Evolutionary conservation across 2,888 invertebrate genomes (phyloP).

Genomic region (Chymomyza procnemis): DNA sequence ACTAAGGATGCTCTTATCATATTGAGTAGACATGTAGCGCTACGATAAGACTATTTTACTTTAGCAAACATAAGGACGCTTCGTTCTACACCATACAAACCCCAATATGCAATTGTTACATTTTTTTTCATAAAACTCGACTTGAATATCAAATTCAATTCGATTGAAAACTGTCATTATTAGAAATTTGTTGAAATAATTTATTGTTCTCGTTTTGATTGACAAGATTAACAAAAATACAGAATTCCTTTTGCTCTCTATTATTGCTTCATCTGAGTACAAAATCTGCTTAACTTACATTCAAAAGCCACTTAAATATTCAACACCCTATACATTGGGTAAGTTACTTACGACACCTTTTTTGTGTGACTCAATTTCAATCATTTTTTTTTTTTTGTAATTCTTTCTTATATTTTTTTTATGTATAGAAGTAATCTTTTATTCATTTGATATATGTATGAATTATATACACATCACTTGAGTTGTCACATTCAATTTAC

Average conservation of each 20-base stretch:
- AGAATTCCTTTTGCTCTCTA: background rate
- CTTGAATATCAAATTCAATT: too few species aligned
- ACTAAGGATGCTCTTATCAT: too few species aligned
- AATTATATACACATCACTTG: conserved; percentile 69
- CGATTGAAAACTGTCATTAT: too few species aligned
- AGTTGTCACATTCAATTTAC: conserved; percentile 67
- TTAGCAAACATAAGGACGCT: too few species aligned
- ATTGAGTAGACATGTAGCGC: too few species aligned
- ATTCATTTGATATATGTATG: conserved; percentile 55
- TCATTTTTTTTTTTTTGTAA: background rate
- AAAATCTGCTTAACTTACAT: background rate
- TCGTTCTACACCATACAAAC: too few species aligned
- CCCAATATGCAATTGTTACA: too few species aligned
- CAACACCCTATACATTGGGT: background rate
- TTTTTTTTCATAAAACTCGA: too few species aligned
- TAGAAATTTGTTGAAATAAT: too few species aligned
- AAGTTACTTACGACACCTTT: background rate
- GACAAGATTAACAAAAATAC: background rate
- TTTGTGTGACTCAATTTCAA: background rate
- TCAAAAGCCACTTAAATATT: background rate
- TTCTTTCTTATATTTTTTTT: too few species aligned
- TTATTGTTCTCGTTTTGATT: background rate
- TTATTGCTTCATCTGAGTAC: background rate
- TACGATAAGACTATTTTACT: too few species aligned
- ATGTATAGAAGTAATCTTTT: background rate